phyloP scores from a whole-genome alignment of 1,140 invertebrate species.

The Carposina sasakii region DNA sequence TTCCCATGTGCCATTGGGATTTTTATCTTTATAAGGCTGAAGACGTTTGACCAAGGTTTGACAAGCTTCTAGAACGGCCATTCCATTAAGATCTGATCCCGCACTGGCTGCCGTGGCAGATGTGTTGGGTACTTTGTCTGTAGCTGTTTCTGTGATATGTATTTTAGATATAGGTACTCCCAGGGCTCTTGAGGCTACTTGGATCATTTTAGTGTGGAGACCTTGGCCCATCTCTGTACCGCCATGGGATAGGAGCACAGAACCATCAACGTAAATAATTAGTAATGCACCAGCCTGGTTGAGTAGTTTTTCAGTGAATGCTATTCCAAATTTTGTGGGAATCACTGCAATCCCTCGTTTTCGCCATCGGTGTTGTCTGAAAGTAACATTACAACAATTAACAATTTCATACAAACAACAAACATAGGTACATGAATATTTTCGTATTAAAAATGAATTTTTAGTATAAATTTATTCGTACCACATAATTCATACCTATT shows the following conservation, averaged over 20 bases:
- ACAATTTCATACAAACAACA: conserved; percentile 1
- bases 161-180: conserved; percentile 84
- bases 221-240: conserved; percentile 98
- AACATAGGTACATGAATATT: too few relatives aligned
- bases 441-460: too few relatives aligned
- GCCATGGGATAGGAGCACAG: conserved; percentile 91
- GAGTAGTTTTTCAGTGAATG: conserved; percentile 84
- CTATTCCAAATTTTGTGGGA: conserved; percentile 94
- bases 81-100: conserved; percentile 95
- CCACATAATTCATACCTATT: conserved; percentile 85
- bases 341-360: conserved; percentile 91
- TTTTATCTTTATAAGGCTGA: conserved; percentile 82
- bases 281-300: conserved; percentile 94
- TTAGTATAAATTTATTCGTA: too few relatives aligned
- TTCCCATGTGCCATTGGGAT: conserved; percentile 89
- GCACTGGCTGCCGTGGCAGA: conserved; percentile 93
- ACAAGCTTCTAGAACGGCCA: conserved; percentile 93
- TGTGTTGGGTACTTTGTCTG: conserved; percentile 96
- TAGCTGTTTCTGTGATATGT: conserved; percentile 90
- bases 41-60: conserved; percentile 83
- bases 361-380: conserved; percentile 84
- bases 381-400: conserved; percentile 36
- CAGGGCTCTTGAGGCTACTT: conserved; percentile 85
- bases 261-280: conserved; percentile 93
- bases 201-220: conserved; percentile 95